Evolutionary conservation across 2,797 vertebrate species (phyloP).

Genomic region (Lithobates sylvaticus): DNA sequence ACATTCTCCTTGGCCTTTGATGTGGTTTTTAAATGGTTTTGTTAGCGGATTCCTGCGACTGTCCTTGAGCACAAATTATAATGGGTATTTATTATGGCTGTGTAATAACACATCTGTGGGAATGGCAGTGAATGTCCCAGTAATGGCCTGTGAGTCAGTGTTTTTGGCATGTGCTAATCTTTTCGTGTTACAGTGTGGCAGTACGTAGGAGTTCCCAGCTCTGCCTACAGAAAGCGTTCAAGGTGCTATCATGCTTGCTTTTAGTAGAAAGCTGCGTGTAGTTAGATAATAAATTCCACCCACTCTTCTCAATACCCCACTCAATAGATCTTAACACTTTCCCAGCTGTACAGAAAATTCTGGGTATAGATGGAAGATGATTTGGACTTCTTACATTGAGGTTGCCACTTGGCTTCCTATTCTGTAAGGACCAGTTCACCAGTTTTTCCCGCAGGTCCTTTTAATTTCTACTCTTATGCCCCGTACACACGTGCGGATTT

Average conservation of each 20-base stretch:
- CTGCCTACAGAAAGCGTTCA: slow-evolving; percentile 34
- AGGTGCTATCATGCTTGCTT: slow-evolving; percentile 38
- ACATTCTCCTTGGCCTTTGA: neutral
- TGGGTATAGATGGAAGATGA: neutral
- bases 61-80: neutral
- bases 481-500: no score
- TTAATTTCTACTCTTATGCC: no score
- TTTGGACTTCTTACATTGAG: neutral
- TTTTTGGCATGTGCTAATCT: slow-evolving; percentile 50
- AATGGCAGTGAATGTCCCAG: neutral
- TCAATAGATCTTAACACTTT: slow-evolving; percentile 11
- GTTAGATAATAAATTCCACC: slow-evolving; percentile 44
- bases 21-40: neutral
- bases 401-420: no score
- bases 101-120: slow-evolving; percentile 2
- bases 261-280: slow-evolving; percentile 31
- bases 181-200: slow-evolving; percentile 36
- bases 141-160: slow-evolving; percentile 44
- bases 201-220: slow-evolving; percentile 43
- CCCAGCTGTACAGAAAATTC: neutral
- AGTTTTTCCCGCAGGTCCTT: neutral
- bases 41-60: neutral
- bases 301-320: slow-evolving; percentile 27
- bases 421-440: neutral
- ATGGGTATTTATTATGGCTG: neutral